Conservation (phyloP, 2,888 invertebrate species). For the Cremastinae sp. region DNA sequence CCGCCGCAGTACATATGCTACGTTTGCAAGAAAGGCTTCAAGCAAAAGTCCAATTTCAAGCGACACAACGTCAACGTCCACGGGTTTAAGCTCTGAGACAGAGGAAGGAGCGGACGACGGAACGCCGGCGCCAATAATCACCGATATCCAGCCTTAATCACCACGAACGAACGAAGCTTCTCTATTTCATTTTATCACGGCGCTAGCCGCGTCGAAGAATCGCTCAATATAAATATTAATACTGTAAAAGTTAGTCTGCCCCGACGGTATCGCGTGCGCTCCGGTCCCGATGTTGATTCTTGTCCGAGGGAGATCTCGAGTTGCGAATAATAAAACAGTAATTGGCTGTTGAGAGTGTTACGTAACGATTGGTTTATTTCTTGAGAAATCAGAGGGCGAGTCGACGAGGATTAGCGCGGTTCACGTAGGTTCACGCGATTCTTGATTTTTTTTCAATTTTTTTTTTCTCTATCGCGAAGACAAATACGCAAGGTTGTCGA, state of each 20-base stretch:
- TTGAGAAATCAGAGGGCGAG: slow-evolving; percentile 9
- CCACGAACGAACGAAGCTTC: too few relatives aligned
- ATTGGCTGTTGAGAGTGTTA: too few relatives aligned
- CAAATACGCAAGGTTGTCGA: slow-evolving; percentile 35
- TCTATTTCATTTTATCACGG: too few relatives aligned
- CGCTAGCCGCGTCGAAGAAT: too few relatives aligned
- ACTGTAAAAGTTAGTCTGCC: too few relatives aligned
- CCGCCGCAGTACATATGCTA: slow-evolving; percentile 87
- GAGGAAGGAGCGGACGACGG: background rate
- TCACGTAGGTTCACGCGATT: slow-evolving; percentile 68
- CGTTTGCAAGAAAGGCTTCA: slow-evolving; percentile 86
- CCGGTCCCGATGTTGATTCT: too few relatives aligned
- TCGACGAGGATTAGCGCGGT: slow-evolving; percentile 48
- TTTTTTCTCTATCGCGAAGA: slow-evolving; percentile 45
- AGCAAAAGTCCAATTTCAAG: slow-evolving; percentile 81
- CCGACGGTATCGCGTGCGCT: too few relatives aligned
- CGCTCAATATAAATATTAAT: too few relatives aligned
- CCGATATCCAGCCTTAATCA: too few relatives aligned
- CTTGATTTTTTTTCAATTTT: slow-evolving; percentile 40
- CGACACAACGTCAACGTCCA: slow-evolving; percentile 74
- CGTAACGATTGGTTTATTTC: too few relatives aligned
- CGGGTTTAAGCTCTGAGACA: slow-evolving; percentile 60
- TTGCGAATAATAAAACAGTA: too few relatives aligned
- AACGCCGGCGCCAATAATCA: background rate
- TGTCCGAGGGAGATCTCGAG: too few relatives aligned